Evolutionary conservation across 2,113 vertebrate species (phyloP), one percentile per base, ranked within the genome.

Genomic region (Daphoenositta chrysoptera): DNA sequence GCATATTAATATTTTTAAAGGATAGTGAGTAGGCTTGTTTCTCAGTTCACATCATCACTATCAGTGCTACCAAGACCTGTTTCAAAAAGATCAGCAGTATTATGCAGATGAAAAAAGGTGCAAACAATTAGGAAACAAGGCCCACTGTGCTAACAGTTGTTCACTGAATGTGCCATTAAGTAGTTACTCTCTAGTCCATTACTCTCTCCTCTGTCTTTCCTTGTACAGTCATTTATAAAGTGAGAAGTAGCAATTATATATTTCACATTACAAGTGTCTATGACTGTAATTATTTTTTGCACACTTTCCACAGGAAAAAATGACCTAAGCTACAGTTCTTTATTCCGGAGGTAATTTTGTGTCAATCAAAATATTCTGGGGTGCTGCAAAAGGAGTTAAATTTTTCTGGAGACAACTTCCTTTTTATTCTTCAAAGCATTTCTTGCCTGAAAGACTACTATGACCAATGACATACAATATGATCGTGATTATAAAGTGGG

Each of bases 281-380:
- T 42, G 80, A 65, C 75, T 77, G 30, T 45, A 91, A 83, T 93
- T 95, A 87, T 91, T 93, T 95, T 86, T 66, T 90, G 27, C 26
- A 58, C 27, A 35, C 66, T 92, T 88, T 91, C 48, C 15, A 66
- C 12, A 70, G 21, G 45, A 47, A 54, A 89, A 87, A 88, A 83
- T 30, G 2, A 50, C 35, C 5, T 68, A 69, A 63, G 47, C 27
- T 65, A 44, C 30, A 28, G 19, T 10, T 13, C 12, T 88, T 77
- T 58, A 56, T 54, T 93, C 37, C 37, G 53, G 56, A 77, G 13
- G 24, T 54, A 9, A 73, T 79, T 87, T 93, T 90, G 35, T 40
- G 37, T 15, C n/a, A 56, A 84, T 72, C 31, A 76, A 91, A 91
- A 65, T 50, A 72, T 53, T 96, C 68, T 69, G 21, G 26, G 94